Percentiles rank a stretch among this genome's conserved stretches.
These are phyloP conservation scores for Aphelocoma coerulescens DNA, from an alignment of 2,113 vertebrate species.

Conservation along the genomic window DNA sequence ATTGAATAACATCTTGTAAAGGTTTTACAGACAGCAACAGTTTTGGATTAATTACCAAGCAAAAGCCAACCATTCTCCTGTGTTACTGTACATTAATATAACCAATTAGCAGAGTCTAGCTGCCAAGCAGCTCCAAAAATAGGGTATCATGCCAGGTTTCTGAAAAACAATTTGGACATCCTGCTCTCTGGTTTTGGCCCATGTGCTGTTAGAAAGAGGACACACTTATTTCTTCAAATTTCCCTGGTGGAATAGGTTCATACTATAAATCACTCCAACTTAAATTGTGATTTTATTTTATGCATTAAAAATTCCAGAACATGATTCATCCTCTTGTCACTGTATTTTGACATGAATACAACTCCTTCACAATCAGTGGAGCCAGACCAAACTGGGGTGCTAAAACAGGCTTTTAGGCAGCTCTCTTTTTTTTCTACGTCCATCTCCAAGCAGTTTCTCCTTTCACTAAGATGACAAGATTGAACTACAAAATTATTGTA, in stretches of 20 bases:
- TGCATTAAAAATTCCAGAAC: background rate
- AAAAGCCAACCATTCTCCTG: background rate
- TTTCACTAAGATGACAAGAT: background rate
- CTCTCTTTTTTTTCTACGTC: background rate
- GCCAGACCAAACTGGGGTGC: background rate
- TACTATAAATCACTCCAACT: background rate
- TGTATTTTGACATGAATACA: background rate
- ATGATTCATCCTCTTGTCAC: background rate
- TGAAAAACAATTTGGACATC: background rate
- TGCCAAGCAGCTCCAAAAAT: background rate
- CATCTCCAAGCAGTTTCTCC: background rate
- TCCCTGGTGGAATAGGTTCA: background rate
- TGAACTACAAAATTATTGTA: background rate
- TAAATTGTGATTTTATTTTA: background rate
- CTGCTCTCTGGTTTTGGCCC: background rate
- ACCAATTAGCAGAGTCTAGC: background rate
- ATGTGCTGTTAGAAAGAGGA: background rate
- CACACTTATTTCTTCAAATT: background rate
- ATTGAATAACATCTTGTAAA: background rate
- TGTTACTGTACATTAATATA: background rate
- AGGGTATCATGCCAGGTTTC: background rate
- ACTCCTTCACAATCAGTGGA: background rate
- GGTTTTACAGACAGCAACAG: fast-evolving
- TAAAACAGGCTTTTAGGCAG: background rate
- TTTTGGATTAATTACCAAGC: background rate